Percentiles rank a stretch among this genome's conserved stretches.
These are phyloP conservation scores for Aselliscus stoliczkanus DNA, from an alignment of 2,797 vertebrate genomes.

Conservation along the genomic window DNA sequence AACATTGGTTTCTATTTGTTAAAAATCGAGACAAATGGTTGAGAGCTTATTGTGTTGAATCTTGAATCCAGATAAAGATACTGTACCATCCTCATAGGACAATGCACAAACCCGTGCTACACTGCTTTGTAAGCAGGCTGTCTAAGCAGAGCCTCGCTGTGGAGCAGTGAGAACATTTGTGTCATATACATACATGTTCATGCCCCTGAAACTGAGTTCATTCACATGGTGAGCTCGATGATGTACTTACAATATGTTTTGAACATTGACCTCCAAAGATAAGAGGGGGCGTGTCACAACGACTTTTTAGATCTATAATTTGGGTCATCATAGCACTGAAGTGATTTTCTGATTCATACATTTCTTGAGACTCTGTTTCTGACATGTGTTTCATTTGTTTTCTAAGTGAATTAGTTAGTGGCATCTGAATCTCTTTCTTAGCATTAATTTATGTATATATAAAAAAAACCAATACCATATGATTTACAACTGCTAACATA, in stretches of 20 bases:
- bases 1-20: background rate
- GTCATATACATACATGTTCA: background rate
- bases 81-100: background rate
- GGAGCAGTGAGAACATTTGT: background rate
- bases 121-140: background rate
- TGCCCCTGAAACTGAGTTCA: background rate
- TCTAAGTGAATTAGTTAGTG: background rate
- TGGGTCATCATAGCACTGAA: background rate
- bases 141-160: background rate
- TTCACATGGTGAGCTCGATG: background rate
- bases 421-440: background rate
- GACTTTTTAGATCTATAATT: background rate
- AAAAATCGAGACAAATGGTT: background rate
- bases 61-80: background rate
- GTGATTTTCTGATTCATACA: background rate
- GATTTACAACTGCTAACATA: background rate
- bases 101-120: background rate
- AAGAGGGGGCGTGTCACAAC: background rate
- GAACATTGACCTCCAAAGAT: background rate
- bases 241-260: background rate
- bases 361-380: background rate
- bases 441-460: background rate
- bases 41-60: background rate
- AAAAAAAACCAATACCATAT: background rate
- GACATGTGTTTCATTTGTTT: conserved; percentile 33